phyloP scores from a whole-genome alignment of 2,113 vertebrate species.

The Caranx melampygus region DNA sequence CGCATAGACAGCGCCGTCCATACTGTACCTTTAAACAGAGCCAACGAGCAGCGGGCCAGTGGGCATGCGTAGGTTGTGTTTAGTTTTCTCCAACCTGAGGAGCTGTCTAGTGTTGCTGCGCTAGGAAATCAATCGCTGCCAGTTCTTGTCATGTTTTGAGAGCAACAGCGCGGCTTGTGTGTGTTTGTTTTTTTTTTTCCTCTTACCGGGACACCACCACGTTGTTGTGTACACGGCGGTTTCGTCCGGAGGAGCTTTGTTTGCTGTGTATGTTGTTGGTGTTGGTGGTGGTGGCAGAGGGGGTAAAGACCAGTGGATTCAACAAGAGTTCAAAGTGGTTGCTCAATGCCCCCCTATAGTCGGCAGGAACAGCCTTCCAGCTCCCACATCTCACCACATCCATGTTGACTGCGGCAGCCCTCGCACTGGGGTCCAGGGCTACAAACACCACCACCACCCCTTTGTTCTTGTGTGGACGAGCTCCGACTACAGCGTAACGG shows the following conservation, averaged over 20 bases:
- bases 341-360: slow-evolving; percentile 42
- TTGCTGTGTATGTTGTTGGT: neutral
- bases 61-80: slow-evolving; percentile 78
- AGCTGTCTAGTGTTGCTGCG: slow-evolving; percentile 61
- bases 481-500: slow-evolving; percentile 4
- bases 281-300: too few relatives aligned
- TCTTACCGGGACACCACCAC: neutral
- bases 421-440: slow-evolving; percentile 42
- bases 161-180: neutral
- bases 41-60: neutral
- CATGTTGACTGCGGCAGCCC: slow-evolving; percentile 74
- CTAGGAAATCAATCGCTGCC: slow-evolving; percentile 50
- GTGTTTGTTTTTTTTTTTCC: neutral
- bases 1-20: slow-evolving; percentile 13
- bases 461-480: slow-evolving; percentile 49
- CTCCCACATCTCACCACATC: slow-evolving; percentile 67
- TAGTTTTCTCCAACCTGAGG: slow-evolving; percentile 80
- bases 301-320: slow-evolving; percentile 5
- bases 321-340: slow-evolving; percentile 56
- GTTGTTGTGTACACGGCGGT: neutral
- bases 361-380: slow-evolving; percentile 53
- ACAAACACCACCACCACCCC: slow-evolving; percentile 11
- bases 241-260: neutral
- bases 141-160: slow-evolving; percentile 51
- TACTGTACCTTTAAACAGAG: slow-evolving; percentile 79